Percentiles rank a stretch among this genome's conserved stretches.
phyloP scores from a whole-genome alignment of 2,113 vertebrate species.

The Prochilodus magdalenae region DNA sequence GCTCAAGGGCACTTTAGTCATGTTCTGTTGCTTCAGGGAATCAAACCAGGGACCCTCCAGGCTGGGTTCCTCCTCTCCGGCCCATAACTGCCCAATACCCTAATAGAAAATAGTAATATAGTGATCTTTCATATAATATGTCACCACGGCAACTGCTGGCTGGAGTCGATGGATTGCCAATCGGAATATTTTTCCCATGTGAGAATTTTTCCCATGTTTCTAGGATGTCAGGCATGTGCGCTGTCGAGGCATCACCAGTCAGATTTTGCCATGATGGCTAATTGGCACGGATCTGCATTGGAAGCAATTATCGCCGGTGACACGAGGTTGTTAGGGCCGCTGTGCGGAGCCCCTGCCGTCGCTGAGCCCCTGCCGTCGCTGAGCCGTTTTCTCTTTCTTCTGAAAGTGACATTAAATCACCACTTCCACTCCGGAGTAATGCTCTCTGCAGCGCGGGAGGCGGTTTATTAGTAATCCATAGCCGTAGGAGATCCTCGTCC shows the following conservation, averaged over 20 bases:
- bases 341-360: constrained; percentile 27
- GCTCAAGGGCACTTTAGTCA: no score
- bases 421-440: constrained; percentile 7
- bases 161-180: no score
- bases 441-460: constrained; percentile 16
- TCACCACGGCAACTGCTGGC: no score
- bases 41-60: no score
- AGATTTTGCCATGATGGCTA: not conserved
- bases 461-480: constrained; percentile 46
- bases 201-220: not conserved
- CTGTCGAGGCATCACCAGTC: not conserved
- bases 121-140: no score
- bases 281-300: constrained; percentile 34
- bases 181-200: not conserved
- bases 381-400: constrained; percentile 28
- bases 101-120: no score
- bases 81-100: no score
- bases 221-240: not conserved
- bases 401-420: constrained; percentile 41
- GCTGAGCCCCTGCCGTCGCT: constrained; percentile 34
- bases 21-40: no score
- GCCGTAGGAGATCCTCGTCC: constrained; percentile 27
- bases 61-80: no score
- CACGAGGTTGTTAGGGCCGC: constrained; percentile 21
- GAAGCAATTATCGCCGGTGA: constrained; percentile 43